A percentile compares a stretch with the other conserved stretches of the same genome.
Evolutionary conservation across 2,888 invertebrate genomes (phyloP).

Genomic region (Acholoe squamosa): DNA sequence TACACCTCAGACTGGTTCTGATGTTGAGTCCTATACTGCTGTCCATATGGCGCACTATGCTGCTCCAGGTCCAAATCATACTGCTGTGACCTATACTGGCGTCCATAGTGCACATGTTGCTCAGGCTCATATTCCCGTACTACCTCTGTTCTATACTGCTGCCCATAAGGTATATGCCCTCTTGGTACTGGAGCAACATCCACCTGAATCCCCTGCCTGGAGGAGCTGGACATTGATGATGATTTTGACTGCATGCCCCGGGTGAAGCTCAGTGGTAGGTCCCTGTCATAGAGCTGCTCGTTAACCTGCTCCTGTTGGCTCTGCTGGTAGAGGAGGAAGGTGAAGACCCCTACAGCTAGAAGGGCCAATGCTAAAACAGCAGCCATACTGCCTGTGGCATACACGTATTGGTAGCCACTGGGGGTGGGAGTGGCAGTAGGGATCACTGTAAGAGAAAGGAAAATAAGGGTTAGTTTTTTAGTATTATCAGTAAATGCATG

Average conservation of each 20-base stretch:
- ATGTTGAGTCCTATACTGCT: too few relatives aligned
- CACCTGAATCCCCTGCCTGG: neutral
- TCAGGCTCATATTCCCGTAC: neutral
- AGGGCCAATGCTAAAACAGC: constrained; percentile 35
- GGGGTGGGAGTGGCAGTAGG: constrained; percentile 71
- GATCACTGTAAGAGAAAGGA: constrained; percentile 65
- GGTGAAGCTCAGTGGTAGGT: neutral
- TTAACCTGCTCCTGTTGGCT: neutral
- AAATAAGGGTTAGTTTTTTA: too few relatives aligned
- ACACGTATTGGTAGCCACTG: constrained; percentile 69
- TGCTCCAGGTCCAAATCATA: neutral
- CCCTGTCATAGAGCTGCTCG: neutral
- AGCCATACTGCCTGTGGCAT: constrained; percentile 70
- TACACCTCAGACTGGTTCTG: too few relatives aligned
- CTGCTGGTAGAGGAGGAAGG: constrained; percentile 52
- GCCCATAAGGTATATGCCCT: neutral
- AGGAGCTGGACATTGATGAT: neutral
- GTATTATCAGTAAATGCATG: too few relatives aligned
- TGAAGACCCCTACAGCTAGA: constrained; percentile 17
- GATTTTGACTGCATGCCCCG: neutral
- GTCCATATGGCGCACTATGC: too few relatives aligned
- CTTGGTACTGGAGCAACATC: too few relatives aligned
- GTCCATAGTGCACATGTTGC: neutral
- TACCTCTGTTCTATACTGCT: neutral
- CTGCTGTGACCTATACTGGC: neutral